Evolutionary conservation across 2,797 vertebrate species (phyloP), one percentile per base, ranked within the genome.

Genomic region (Echiichthys vipera): DNA sequence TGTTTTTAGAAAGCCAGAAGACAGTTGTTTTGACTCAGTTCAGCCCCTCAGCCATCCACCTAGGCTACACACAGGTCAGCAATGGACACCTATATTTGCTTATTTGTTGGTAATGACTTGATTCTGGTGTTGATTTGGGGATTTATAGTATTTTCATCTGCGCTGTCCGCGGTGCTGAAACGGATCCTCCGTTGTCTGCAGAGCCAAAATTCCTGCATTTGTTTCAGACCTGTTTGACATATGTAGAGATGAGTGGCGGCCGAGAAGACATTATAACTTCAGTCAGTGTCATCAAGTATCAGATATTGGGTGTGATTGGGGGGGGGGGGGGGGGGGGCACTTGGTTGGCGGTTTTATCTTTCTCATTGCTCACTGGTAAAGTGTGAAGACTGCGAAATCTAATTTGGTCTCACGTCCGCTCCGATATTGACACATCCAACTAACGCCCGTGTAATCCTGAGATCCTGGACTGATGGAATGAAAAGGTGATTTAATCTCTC

Each of bases 151-250:
- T 65, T 43, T 49, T 77, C 65, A 57, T 32, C 53, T 61, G 73
- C 71, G 80, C 89, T 93, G 79, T 93, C 91, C 89, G 40, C 79
- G 90, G 91, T 92, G 74, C 89, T 92, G 92, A 92, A 91, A 29
- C 42, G 5, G 62, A 81, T 66, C 58, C 62, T 34, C 5, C 22
- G 11, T 71, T 45, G n/a, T 71, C 67, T 63, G 73, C 65, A n/a
- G 65, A 75, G 58, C 25, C 45, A 76, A 39, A 69, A 24, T 7
- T 40, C 24, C 50, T 24, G 34, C 30, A 34, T 58, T 42, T 37
- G 25, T 29, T 25, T 49, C 32, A 30, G 2, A 59, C 27, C 5
- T 57, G 25, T 36, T 34, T 3, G 24, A 3, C 61, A 47, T 42
- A 53, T 25, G 13, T 29, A 55, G 56, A 12, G 50, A 18, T n/a